Evolutionary conservation across 2,888 invertebrate species (phyloP), one percentile per base, ranked within the genome.

Genomic region (Eristalis arbustorum): DNA sequence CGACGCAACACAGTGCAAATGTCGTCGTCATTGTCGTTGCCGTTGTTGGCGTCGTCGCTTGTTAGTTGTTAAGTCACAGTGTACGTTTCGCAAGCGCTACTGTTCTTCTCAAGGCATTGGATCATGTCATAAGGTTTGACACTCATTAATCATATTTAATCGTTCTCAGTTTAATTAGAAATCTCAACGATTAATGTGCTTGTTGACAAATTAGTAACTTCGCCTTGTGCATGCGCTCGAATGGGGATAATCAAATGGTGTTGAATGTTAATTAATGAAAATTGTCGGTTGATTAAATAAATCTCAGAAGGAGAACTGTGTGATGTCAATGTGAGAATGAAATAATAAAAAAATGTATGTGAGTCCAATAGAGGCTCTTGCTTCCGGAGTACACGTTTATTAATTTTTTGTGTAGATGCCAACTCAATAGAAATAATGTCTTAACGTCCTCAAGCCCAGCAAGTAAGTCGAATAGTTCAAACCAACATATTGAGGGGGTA

Each of bases 131-230:
- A 78, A 83, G 83, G 83, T 72, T 87, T 78, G 66, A 75, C 10
- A 63, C 56, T 72, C 87, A 87, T 87, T 79, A 83, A 83, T 87
- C 83, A 83, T 23, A 68, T 75, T 83, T 87, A 79, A 87, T 87
- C 75, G 87, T 87, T 87, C 62, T 78, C 42, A 69, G 67, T 87
- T 87, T 79, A 79, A 83, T 87, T 87, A 79, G 78, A 87, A 74
- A 79, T 83, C 74, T 34, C 64, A 40, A 42, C 74, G 61, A 69
- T 82, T 73, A 77, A 81, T 69, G 77, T 37, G 59, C 83, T 83
- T 79, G 83, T 83, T 87, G 83, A 87, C 85, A 87, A 82, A 87
- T 87, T 87, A 83, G 85, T 74, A 57, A 66, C 42, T 61, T 81
- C 63, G 82, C 77, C 69, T 75, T 82, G 74, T 49, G 49, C 8